A percentile compares a stretch with the other conserved stretches of the same genome.
Evolutionary conservation across 2,797 vertebrate species (phyloP).

Genomic region (Strix occidentalis): DNA sequence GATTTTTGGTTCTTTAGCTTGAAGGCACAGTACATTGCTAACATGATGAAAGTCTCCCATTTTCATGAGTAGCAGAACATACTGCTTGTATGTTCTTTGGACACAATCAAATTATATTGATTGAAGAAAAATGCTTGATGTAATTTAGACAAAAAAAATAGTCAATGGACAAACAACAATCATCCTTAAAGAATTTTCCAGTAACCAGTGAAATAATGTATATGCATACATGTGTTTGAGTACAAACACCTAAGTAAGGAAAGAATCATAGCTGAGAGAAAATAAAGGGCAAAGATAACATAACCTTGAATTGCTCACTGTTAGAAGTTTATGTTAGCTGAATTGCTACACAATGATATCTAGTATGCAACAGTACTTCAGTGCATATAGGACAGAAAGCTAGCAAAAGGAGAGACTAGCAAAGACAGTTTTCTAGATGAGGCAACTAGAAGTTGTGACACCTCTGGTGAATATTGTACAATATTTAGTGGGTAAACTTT

Average conservation of each 20-base stretch:
- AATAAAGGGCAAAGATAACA: background rate
- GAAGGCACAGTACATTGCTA: background rate
- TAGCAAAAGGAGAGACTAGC: background rate
- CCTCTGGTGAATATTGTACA: background rate
- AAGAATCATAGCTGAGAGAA: background rate
- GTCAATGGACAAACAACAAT: background rate
- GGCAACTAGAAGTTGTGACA: background rate
- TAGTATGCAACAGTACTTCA: background rate
- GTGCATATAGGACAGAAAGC: background rate
- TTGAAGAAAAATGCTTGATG: background rate
- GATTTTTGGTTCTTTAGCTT: background rate
- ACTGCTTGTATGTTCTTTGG: background rate
- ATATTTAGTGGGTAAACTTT: background rate
- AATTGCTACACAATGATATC: background rate
- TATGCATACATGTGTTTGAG: background rate
- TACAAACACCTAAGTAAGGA: background rate
- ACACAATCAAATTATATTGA: background rate
- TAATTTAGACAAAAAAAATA: background rate
- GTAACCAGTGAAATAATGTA: background rate
- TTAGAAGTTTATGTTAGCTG: background rate
- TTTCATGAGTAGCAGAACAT: background rate
- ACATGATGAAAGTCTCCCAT: background rate
- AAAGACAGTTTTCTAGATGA: background rate
- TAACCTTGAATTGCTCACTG: background rate
- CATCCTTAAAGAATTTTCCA: background rate